Conservation (phyloP, 2,888 invertebrate genomes). For the Mythimna albipuncta region DNA sequence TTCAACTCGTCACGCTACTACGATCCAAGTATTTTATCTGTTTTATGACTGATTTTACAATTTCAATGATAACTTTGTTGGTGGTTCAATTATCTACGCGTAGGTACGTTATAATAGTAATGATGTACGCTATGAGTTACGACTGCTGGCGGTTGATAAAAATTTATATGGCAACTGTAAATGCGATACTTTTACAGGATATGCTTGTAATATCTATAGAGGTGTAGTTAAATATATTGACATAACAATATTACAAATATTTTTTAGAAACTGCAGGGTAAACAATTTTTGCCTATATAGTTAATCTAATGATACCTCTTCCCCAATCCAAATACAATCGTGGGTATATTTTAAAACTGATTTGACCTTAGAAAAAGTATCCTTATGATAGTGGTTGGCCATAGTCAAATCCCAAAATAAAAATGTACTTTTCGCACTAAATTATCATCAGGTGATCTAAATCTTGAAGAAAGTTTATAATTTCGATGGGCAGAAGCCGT, state of each 20-base stretch:
- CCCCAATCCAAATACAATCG: neutral
- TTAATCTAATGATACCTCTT: neutral
- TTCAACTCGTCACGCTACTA: neutral
- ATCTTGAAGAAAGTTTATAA: no score
- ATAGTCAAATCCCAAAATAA: no score
- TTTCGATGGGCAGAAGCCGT: no score
- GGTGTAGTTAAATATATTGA: neutral
- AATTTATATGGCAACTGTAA: conserved; percentile 18
- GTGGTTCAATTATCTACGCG: neutral
- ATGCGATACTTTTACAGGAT: neutral
- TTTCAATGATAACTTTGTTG: conserved; percentile 11
- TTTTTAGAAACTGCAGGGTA: neutral
- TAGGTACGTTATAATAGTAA: neutral
- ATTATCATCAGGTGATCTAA: no score
- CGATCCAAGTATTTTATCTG: neutral
- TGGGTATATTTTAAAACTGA: no score
- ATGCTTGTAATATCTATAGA: neutral
- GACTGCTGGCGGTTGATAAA: neutral
- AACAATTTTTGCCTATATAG: neutral
- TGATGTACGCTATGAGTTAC: neutral
- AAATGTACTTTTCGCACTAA: no score
- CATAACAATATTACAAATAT: neutral
- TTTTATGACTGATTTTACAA: conserved; percentile 29
- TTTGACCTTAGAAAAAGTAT: no score
- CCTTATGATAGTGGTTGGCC: no score